Evolutionary conservation across 2,113 vertebrate species (phyloP).

Genomic region (Heterotis niloticus): DNA sequence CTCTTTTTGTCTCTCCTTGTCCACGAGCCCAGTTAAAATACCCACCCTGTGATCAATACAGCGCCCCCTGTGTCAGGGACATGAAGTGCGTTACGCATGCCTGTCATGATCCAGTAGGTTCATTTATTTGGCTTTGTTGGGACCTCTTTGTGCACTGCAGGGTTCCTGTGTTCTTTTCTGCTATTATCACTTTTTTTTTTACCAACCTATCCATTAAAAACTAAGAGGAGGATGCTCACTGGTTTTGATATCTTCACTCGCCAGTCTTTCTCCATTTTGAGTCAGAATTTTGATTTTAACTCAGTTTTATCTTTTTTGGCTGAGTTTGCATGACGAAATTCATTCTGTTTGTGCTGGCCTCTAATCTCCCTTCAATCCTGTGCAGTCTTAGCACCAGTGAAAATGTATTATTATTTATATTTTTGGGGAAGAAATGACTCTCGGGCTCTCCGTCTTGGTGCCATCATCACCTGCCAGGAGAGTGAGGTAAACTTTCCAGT

Average conservation of each 20-base stretch:
- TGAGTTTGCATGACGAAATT: background rate
- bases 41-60: background rate
- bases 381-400: slow-evolving; percentile 25
- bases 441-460: background rate
- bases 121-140: background rate
- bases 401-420: slow-evolving; percentile 28
- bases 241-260: background rate
- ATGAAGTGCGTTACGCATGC: background rate
- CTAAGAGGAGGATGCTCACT: background rate
- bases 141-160: background rate
- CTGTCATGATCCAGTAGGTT: background rate
- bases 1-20: background rate
- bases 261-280: background rate
- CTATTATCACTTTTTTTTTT: background rate
- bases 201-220: background rate
- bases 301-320: slow-evolving; percentile 21
- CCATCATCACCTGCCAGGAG: background rate
- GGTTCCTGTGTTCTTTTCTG: background rate
- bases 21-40: background rate
- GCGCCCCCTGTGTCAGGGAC: background rate
- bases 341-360: slow-evolving; percentile 33
- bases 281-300: background rate
- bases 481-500: background rate
- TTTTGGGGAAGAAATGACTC: background rate
- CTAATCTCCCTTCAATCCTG: slow-evolving; percentile 19